Conservation (phyloP, 2,113 vertebrate species). For the Triplophysa rosa region DNA sequence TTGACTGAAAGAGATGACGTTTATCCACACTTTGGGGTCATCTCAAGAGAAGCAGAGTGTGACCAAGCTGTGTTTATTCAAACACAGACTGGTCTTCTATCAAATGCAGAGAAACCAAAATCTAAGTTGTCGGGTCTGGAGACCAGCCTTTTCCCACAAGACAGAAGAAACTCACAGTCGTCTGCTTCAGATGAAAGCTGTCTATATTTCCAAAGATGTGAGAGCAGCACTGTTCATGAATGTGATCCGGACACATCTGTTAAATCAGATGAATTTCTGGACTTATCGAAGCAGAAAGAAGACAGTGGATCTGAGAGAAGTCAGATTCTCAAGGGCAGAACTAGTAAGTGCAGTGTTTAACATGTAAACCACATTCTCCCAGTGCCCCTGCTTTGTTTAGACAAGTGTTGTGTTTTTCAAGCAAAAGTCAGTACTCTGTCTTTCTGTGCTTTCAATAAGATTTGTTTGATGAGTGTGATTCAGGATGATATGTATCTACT, state of each 20-base stretch:
- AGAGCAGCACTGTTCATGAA: not conserved
- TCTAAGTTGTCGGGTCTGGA: not conserved
- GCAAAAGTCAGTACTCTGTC: too few species aligned
- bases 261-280: not conserved
- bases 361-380: not conserved
- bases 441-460: too few species aligned
- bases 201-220: not conserved
- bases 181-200: not conserved
- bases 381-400: not conserved
- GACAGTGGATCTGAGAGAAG: constrained; percentile 19
- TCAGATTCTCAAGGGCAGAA: not conserved
- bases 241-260: not conserved
- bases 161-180: not conserved
- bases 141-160: not conserved
- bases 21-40: not conserved
- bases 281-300: not conserved
- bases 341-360: constrained; percentile 36
- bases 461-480: too few species aligned
- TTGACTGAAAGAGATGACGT: not conserved
- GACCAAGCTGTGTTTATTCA: not conserved
- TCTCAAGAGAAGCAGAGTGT: constrained; percentile 1
- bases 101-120: not conserved
- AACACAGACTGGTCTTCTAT: not conserved
- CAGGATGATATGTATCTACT: not conserved
- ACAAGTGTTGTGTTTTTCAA: too few species aligned